Base-by-base conservation (phyloP, 2,113 vertebrate genomes). In the Cheilinus undulatus region DNA sequence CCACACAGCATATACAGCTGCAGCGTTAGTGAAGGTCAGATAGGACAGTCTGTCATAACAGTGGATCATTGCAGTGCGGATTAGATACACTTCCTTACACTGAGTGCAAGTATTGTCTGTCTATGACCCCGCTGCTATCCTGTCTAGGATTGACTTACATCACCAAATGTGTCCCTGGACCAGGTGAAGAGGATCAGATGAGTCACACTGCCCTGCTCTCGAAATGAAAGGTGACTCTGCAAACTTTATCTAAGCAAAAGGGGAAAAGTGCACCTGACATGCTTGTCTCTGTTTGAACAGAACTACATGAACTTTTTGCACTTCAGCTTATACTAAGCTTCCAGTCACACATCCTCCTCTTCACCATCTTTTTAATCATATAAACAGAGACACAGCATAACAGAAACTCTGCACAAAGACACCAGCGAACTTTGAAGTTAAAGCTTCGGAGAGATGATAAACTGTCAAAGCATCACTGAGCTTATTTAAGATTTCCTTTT, bases 51-150 rank as follows among this genome's bases (percentile, higher is more conserved):
- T 15, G 32, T 58, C 59, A 60, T 32, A 67, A 22, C 57, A 50
- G 69, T 17, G 75, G 71, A 69, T 79, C 53, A 77, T 80, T 12
- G 58, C n/a, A 56, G 59, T 73, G 7, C 34, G 76, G 90, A 93
- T 93, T 92, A 93, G 69, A 73, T 56, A 7, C 45, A 34, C 49
- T 19, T 49, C 46, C 51, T 60, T 60, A 20, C 28, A 34, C 14
- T 0, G 62, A 42, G 58, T 23, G 36, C 3, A 49, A 72, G 54
- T 53, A 52, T 17, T 56, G 64, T 73, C 63, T 46, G 38, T 68
- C 67, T 71, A 2, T 64, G 69, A 80, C 75, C 78, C 61, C 15
- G 40, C 50, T 42, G 40, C 28, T 58, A 68, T 30, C 70, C 45
- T 46, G 70, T 69, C 77, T 76, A 40, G 79, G 56, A 76, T 65